Evolutionary conservation across 2,113 vertebrate species (phyloP).

Genomic region (Prolemur simus): DNA sequence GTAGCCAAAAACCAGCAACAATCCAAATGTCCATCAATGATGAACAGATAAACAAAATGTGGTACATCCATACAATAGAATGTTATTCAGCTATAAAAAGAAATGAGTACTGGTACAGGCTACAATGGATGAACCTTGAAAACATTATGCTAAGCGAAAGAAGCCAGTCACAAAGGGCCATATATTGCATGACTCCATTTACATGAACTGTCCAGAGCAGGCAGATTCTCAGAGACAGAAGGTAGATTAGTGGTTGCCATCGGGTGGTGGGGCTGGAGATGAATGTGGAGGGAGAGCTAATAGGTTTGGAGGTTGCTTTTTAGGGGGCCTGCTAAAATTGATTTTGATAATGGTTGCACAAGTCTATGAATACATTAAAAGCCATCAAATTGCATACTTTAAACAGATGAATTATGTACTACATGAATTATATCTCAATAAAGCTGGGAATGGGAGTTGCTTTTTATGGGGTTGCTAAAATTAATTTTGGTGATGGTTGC

Average conservation of each 20-base stretch:
- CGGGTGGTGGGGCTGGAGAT: background rate
- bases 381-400: background rate
- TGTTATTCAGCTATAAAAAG: background rate
- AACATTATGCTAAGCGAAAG: slow-evolving; percentile 10
- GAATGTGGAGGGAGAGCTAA: background rate
- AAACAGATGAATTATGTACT: background rate
- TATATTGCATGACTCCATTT: background rate
- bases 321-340: background rate
- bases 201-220: background rate
- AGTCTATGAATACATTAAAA: background rate
- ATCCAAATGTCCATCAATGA: background rate
- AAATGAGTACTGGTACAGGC: background rate
- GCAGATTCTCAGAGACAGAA: background rate
- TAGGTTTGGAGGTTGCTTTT: background rate
- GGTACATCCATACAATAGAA: background rate
- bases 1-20: background rate
- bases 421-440: background rate
- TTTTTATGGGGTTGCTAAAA: background rate
- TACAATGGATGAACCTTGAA: background rate
- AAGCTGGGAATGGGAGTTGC: background rate
- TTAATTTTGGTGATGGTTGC: background rate
- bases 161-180: background rate
- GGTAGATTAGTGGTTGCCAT: background rate
- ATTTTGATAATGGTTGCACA: background rate
- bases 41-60: background rate